Evolutionary conservation across 1,140 invertebrate species (phyloP).

Genomic region (Drosophila littoralis): DNA sequence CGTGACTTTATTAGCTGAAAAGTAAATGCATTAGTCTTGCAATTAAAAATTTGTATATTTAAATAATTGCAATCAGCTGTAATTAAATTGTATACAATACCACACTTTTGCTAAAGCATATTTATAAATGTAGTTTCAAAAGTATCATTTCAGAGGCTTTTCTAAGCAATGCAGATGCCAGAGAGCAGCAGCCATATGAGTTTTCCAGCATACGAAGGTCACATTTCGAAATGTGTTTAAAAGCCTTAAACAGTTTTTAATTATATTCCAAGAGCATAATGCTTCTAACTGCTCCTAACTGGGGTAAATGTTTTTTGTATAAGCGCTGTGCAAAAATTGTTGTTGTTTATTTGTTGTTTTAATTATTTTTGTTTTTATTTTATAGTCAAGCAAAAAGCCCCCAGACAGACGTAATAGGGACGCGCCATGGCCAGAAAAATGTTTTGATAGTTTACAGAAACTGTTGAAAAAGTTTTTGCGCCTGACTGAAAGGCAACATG

Average conservation of each 20-base stretch:
- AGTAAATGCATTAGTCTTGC: too few relatives aligned
- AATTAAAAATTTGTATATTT: too few relatives aligned
- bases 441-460: conserved; percentile 31
- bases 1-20: too few relatives aligned
- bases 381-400: not conserved
- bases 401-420: not conserved
- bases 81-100: too few relatives aligned
- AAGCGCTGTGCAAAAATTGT: not conserved
- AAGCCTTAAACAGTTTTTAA: conserved; percentile 23
- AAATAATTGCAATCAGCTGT: too few relatives aligned
- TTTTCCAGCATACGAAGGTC: conserved; percentile 1
- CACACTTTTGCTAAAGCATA: too few relatives aligned
- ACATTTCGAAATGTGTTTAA: not conserved
- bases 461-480: conserved; percentile 26
- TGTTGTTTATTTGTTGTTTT: not conserved
- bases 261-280: conserved; percentile 19
- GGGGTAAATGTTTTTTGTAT: not conserved
- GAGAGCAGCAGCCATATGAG: not conserved
- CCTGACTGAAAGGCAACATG: conserved; percentile 27
- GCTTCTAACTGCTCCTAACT: conserved; percentile 1
- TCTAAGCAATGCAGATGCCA: not conserved
- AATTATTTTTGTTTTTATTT: not conserved
- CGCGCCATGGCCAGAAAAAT: conserved; percentile 5
- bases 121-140: not conserved
- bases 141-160: not conserved